These are phyloP conservation scores for Apamea monoglypha DNA, from an alignment of 2,888 invertebrate species.

Conservation along the genomic window DNA sequence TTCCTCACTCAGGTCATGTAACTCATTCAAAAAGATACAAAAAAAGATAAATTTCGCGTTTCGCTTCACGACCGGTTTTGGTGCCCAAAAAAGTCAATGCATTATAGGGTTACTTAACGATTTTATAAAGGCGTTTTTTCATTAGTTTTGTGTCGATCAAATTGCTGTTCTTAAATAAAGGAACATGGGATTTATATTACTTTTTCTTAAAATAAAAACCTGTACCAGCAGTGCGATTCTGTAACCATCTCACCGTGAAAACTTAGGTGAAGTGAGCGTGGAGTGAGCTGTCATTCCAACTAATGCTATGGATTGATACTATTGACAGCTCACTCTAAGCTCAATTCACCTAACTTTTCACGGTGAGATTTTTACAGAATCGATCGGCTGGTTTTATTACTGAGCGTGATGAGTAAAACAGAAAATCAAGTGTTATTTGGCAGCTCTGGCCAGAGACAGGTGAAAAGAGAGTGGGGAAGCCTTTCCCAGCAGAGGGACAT, in stretches of 20 bases:
- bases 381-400: neutral
- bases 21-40: conserved; percentile 31
- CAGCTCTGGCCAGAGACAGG: too few relatives aligned
- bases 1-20: conserved; percentile 19
- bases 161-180: neutral
- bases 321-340: too few relatives aligned
- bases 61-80: conserved; percentile 50
- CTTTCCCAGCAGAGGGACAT: too few relatives aligned
- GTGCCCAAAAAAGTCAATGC: conserved; percentile 25
- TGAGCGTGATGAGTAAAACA: neutral
- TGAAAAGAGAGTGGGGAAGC: too few relatives aligned
- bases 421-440: neutral
- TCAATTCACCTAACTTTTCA: too few relatives aligned
- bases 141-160: neutral
- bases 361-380: too few relatives aligned
- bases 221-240: neutral
- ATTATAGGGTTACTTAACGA: conserved; percentile 48
- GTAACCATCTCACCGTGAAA: too few relatives aligned
- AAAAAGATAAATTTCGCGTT: conserved; percentile 25
- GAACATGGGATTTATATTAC: neutral
- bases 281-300: too few relatives aligned
- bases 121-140: neutral
- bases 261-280: too few relatives aligned
- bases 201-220: too few relatives aligned
- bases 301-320: too few relatives aligned